Evolutionary conservation across 2,113 vertebrate species (phyloP), one percentile per base, ranked within the genome.

Genomic region (Todiramphus chloris): DNA sequence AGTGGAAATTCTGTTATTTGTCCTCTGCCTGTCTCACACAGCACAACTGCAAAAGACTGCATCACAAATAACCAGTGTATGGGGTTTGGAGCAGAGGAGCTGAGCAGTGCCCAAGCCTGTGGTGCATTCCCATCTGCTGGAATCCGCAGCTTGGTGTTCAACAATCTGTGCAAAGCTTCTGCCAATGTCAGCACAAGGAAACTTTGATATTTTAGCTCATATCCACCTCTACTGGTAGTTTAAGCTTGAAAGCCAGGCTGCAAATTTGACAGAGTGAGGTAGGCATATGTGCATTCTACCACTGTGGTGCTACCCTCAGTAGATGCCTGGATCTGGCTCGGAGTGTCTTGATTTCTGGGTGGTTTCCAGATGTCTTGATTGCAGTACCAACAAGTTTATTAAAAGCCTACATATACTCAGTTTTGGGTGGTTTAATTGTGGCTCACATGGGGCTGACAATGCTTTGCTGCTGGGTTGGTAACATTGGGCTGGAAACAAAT

Each of bases 1-100:
- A 31, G 13, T 46, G 66, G 25, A 91, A 92, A 89, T 62, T 16
- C 80, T 2, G 2, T 64, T 84, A 83, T 56, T 87, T 86, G 81
- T 0, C 0, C 15, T 60, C 46, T 81, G 13, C 46, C 25, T 83
- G 39, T 21, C 28, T 76, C 8, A 33, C 23, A 39, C 0, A 4
- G 25, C 69, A 48, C 2, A 4, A 31, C 27, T 1, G 2, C 0
- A 0, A 78, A 79, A 70, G 4, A 27, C 59, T 77, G 19, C 13
- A 46, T 31, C 2, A 2, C 21, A 44, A 60, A 44, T 12, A 19
- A 27, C 27, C 46, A 33, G 5, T 46, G 30, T 28, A 43, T 0
- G 1, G 59, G 12, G 15, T n/a, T n/a, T n/a, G n/a, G n/a, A n/a
- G 20, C 37, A 69, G 48, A 79, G 70, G 33, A 89, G 23, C 25